Conservation (phyloP, 2,797 vertebrate genomes). For the Bradypodion pumilum region DNA sequence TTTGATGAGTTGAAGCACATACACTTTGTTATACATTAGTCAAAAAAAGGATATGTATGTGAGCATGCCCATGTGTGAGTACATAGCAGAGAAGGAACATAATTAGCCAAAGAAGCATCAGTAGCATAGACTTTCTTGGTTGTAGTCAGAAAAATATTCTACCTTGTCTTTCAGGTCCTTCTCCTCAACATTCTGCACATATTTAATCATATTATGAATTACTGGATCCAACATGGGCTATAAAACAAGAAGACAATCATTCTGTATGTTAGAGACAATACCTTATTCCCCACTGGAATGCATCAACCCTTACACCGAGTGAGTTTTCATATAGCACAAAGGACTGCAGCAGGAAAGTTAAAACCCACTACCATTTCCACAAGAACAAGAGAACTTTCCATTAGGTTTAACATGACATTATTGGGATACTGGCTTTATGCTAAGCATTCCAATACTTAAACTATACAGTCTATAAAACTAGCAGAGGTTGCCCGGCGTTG, state of each 20-base stretch:
- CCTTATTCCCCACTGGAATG: background rate
- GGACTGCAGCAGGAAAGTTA: background rate
- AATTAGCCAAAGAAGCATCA: background rate
- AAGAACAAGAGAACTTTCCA: background rate
- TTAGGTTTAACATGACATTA: background rate
- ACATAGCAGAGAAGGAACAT: background rate
- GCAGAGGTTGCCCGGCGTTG: no score
- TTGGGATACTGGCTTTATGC: background rate
- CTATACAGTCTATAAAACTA: slow-evolving; percentile 26
- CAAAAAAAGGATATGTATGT: no score
- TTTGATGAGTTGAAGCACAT: background rate
- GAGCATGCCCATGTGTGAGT: background rate
- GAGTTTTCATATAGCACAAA: background rate
- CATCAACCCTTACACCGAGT: background rate
- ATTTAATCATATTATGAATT: slow-evolving; percentile 97
- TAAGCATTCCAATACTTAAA: slow-evolving; percentile 21
- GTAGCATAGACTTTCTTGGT: slow-evolving; percentile 6
- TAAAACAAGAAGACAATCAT: slow-evolving; percentile 51
- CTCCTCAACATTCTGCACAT: slow-evolving; percentile 97
- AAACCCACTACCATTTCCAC: background rate
- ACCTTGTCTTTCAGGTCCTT: slow-evolving; percentile 99
- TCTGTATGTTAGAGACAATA: slow-evolving; percentile 39
- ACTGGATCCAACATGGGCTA: slow-evolving; percentile 98
- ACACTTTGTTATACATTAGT: background rate
- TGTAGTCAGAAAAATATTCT: slow-evolving; percentile 50